phyloP scores from a whole-genome alignment of 2,888 invertebrate species.

The Lycocerus yunnanus region DNA sequence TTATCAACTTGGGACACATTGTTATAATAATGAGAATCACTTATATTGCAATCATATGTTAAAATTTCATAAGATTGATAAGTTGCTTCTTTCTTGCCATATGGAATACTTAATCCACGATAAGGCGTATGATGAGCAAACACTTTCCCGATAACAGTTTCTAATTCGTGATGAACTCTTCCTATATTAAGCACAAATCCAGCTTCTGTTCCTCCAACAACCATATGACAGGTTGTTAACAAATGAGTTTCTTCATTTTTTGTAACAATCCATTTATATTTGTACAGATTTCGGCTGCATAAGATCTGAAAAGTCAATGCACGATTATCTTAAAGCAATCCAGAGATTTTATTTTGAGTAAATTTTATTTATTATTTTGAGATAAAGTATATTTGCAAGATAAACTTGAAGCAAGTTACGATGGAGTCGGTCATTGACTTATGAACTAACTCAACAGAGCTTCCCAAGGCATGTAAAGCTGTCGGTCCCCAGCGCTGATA shows the following conservation, averaged over 20 bases:
- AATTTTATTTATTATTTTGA: too few relatives aligned
- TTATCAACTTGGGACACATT: too few relatives aligned
- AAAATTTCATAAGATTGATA: slow-evolving; percentile 19
- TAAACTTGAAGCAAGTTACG: too few relatives aligned
- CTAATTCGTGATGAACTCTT: slow-evolving; percentile 15
- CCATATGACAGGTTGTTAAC: slow-evolving; percentile 15
- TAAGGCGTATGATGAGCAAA: slow-evolving; percentile 16
- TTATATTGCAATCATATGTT: background rate
- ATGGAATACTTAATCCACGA: slow-evolving; percentile 17
- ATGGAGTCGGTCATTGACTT: too few relatives aligned
- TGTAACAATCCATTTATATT: slow-evolving; percentile 15
- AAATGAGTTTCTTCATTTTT: slow-evolving; percentile 14
- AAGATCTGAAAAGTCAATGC: slow-evolving; percentile 15
- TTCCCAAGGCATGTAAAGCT: too few relatives aligned
- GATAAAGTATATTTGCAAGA: too few relatives aligned
- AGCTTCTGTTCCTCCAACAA: slow-evolving; percentile 19
- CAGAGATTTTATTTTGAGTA: too few relatives aligned
- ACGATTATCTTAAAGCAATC: too few relatives aligned
- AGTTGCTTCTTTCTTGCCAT: slow-evolving; percentile 1
- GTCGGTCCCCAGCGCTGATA: too few relatives aligned
- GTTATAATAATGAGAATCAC: too few relatives aligned
- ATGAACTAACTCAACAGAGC: too few relatives aligned
- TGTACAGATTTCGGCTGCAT: slow-evolving; percentile 13
- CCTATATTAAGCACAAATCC: slow-evolving; percentile 20
- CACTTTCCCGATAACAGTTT: slow-evolving; percentile 9